Evolutionary conservation across 1,140 invertebrate species (phyloP), one percentile per base, ranked within the genome.

Genomic region (Rhysida immarginata): DNA sequence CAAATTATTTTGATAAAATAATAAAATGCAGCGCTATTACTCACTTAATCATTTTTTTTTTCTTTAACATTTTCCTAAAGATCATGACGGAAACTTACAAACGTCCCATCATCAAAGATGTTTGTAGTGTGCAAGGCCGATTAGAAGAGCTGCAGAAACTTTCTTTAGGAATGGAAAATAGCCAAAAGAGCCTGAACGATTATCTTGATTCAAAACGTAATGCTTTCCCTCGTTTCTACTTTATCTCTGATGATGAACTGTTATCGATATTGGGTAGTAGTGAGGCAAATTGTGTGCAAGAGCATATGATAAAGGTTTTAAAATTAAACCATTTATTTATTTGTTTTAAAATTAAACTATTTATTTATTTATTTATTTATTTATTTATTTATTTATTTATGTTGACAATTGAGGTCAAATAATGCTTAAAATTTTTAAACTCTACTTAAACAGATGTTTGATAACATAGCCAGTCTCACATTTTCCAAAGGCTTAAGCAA

Each of bases 291-390:
- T 82, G 81, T 65, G 84, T 93, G 16, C 88, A 94, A 70, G 84
- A 90, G 64, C 85, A 94, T 64, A 87, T 93, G 76, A 86, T 90
- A 46, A 94, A 95, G 78, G 82, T 84, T n/a, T n/a, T n/a, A n/a
- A n/a, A n/a, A n/a, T n/a, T n/a, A n/a, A n/a, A n/a, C n/a, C n/a
- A n/a, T n/a, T n/a, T n/a, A n/a, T n/a, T n/a, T n/a, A n/a, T n/a
- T n/a, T n/a, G n/a, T n/a, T n/a, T n/a, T n/a, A n/a, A n/a, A n/a
- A n/a, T n/a, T n/a, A n/a, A n/a, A n/a, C n/a, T n/a, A n/a, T n/a
- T n/a, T n/a, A n/a, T n/a, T n/a, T n/a, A n/a, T n/a, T n/a, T n/a
- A n/a, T n/a, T n/a, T n/a, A n/a, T n/a, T n/a, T n/a, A n/a, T n/a
- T n/a, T n/a, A n/a, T n/a, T n/a, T n/a, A n/a, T n/a, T n/a, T n/a